Evolutionary conservation across 37 sponge, comb jelly and placozoan genomes (phyloP), one percentile per base, ranked within the genome.

Genomic region (Axinella damicornis): DNA sequence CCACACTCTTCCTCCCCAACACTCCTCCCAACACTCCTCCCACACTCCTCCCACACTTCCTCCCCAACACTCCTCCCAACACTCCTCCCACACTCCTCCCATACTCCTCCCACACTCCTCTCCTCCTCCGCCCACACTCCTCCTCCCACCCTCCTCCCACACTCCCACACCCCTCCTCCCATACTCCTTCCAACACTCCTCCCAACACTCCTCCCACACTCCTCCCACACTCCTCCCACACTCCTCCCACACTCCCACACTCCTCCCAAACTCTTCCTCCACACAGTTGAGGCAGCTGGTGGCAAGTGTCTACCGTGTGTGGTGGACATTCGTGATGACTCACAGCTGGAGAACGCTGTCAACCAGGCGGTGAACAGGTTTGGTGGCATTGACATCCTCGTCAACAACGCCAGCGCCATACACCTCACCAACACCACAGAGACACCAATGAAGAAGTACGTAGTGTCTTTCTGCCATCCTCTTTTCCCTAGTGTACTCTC

Each of bases 331-430:
- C 67, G 99, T 35, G 86, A 95, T 32, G 99, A 96, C 60, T 64
- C 76, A 18, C 90, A 97, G 56, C 82, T 97, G 46, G 64, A 88
- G 53, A 73, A 56, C 40, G 99, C 99, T 0, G 97, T 95, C 2
- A 65, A 88, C 2, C 66, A 93, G 60, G 94, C 99, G 0, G 97
- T 93, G 36, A 77, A 84, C 21, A 92, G 46, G 70, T 99, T 99
- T 93, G 99, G 99, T 35, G 99, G 99, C 37, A 97, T 99, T 62
- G 99, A 99, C 64, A 89, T 99, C 27, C 64, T 97, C 2, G 93
- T 99, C 67, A 99, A 99, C 70, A 99, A 99, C 73, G 99, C 99
- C 14, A 97, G 97, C 88, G 99, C 99, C 59, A 99, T 99, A 53
- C 69, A 82, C 30, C 90, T 99, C 61, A 97, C 99, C 40, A 92